phyloP scores from a whole-genome alignment of 2,113 vertebrate species.

The Rhinolophus ferrumequinum region DNA sequence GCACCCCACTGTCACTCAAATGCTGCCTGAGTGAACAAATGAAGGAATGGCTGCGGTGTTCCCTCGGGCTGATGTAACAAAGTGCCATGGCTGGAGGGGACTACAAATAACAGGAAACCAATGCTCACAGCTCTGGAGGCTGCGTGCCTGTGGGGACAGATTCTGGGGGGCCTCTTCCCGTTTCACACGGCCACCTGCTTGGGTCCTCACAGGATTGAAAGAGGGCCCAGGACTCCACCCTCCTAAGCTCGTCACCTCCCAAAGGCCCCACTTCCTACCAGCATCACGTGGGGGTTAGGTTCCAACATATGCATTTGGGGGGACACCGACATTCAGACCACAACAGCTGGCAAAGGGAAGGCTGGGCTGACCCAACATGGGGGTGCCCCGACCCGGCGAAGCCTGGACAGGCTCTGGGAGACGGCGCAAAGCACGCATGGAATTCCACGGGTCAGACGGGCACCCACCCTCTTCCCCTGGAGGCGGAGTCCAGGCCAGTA shows the following conservation, averaged over 20 bases:
- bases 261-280: too few relatives aligned
- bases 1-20: neutral
- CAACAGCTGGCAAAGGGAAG: neutral
- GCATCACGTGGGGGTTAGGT: neutral
- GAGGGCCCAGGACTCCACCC: too few relatives aligned
- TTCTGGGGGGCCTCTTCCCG: neutral
- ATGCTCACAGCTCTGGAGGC: neutral
- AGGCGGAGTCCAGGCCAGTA: too few relatives aligned
- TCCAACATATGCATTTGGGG: neutral
- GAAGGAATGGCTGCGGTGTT: neutral
- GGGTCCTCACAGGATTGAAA: neutral
- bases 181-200: neutral
- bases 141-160: neutral
- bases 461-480: neutral
- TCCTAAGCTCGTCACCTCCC: too few relatives aligned
- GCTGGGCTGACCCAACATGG: neutral
- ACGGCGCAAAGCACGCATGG: rapidly evolving
- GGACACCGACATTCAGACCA: neutral
- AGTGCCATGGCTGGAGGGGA: rapidly evolving
- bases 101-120: rapidly evolving
- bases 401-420: neutral
- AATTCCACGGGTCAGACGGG: neutral
- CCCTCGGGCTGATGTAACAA: rapidly evolving
- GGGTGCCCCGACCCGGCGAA: neutral
- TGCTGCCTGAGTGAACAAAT: rapidly evolving